Evolutionary conservation across 2,888 invertebrate species (phyloP).

Genomic region (Drosophila antonietae): DNA sequence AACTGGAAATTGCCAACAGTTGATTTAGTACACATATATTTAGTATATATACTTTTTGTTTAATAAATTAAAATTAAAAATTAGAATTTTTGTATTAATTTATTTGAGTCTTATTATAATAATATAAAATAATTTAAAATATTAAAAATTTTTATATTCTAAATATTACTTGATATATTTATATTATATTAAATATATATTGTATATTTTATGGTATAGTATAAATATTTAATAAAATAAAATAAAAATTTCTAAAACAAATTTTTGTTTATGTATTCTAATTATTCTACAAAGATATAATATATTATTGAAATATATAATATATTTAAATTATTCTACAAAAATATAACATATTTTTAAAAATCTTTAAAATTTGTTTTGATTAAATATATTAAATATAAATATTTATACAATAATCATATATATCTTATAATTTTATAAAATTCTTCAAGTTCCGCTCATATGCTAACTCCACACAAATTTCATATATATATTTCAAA

Average conservation of each 20-base stretch:
- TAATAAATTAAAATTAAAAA: no score
- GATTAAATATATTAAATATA: no score
- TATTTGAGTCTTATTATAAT: neutral
- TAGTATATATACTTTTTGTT: neutral
- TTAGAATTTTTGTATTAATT: neutral
- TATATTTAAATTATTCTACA: no score
- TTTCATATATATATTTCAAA: slow-evolving; percentile 33
- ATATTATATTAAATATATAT: neutral
- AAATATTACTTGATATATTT: neutral
- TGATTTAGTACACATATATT: neutral
- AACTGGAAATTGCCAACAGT: neutral
- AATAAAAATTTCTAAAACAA: no score
- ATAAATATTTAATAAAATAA: neutral
- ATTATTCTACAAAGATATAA: no score
- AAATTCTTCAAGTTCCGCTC: neutral
- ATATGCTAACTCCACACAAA: neutral
- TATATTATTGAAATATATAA: no score
- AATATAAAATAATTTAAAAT: neutral
- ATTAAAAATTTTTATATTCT: neutral
- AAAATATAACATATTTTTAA: no score
- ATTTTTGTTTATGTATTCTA: no score
- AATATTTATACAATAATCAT: no score
- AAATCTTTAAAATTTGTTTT: neutral
- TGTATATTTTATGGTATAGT: neutral
- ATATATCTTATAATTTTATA: neutral